A percentile compares a stretch with the other conserved stretches of the same genome.
These are phyloP conservation scores for Erpornis zantholeuca DNA, from an alignment of 2,113 vertebrate species.

Conservation along the genomic window DNA sequence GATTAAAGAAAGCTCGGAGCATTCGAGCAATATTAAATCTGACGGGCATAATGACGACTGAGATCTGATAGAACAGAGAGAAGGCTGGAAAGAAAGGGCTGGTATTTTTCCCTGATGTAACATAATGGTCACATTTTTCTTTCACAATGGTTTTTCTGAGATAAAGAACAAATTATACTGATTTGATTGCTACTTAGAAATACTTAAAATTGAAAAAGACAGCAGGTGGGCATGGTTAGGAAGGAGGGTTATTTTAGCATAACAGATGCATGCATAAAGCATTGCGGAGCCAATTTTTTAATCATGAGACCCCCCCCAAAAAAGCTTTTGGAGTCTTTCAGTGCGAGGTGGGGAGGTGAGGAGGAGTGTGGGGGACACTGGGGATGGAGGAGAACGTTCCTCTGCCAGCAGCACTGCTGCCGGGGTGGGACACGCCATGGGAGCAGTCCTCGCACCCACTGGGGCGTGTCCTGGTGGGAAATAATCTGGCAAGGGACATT, in stretches of 20 bases:
- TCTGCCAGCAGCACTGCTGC: background rate
- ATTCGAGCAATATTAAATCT: constrained; percentile 77
- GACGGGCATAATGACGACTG: constrained; percentile 76
- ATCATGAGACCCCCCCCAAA: constrained; percentile 45
- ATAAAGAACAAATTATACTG: constrained; percentile 87
- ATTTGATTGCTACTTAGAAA: constrained; percentile 88
- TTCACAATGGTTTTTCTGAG: constrained; percentile 83
- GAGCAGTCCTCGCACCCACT: rapidly evolving
- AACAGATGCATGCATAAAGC: constrained; percentile 83
- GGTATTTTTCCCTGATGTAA: constrained; percentile 83
- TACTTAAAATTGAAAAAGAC: constrained; percentile 86
- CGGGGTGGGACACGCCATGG: rapidly evolving
- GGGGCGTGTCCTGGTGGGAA: background rate
- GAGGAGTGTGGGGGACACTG: background rate
- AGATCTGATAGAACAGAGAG: constrained; percentile 79
- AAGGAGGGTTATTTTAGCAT: constrained; percentile 82
- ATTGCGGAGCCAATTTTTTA: constrained; percentile 66
- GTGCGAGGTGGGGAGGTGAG: background rate
- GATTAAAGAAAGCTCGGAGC: constrained; percentile 78
- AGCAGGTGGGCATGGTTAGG: constrained; percentile 82
- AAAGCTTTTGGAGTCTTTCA: background rate
- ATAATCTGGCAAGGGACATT: rapidly evolving
- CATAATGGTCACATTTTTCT: constrained; percentile 87
- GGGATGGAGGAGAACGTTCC: rapidly evolving
- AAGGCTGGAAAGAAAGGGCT: constrained; percentile 79